A percentile compares a stretch with the other conserved stretches of the same genome.
These are phyloP conservation scores for Sinohyriopsis cumingii DNA, from an alignment of 2,888 invertebrate genomes.

Conservation along the genomic window DNA sequence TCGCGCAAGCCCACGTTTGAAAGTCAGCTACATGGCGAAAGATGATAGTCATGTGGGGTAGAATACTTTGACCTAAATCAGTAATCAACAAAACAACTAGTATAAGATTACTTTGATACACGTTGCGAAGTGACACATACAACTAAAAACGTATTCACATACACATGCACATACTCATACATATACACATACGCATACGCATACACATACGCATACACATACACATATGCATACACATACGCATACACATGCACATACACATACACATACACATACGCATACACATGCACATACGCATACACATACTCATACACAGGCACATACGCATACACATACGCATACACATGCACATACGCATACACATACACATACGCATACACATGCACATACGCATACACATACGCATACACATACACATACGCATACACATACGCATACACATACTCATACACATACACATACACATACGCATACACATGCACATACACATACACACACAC, in stretches of 20 bases:
- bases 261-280: constrained; percentile 1
- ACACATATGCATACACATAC: background rate
- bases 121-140: background rate
- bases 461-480: background rate
- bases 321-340: background rate
- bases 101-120: too few relatives aligned
- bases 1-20: too few relatives aligned
- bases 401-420: background rate
- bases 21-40: too few relatives aligned
- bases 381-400: background rate
- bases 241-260: background rate
- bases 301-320: too few relatives aligned
- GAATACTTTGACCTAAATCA: too few relatives aligned
- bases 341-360: background rate
- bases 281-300: background rate
- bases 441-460: background rate
- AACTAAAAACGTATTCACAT: background rate
- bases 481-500: background rate
- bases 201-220: background rate
- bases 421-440: background rate
- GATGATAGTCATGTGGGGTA: too few relatives aligned
- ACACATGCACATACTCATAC: background rate
- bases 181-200: background rate
- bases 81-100: too few relatives aligned
- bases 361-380: background rate